Conservation (phyloP, 2,797 vertebrate genomes). For the Ctenopoma kingsleyae region DNA sequence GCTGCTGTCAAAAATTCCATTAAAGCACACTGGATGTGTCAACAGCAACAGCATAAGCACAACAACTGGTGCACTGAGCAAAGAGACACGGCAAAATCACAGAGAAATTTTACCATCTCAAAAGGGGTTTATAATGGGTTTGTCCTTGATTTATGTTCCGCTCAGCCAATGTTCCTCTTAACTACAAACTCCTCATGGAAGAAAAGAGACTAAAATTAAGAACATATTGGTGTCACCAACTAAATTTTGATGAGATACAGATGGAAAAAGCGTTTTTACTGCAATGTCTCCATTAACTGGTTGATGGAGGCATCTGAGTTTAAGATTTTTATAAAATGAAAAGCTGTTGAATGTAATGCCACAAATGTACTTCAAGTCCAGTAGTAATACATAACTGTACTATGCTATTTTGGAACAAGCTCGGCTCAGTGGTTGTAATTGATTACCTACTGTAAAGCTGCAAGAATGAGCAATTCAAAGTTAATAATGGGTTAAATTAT, state of each 20-base stretch:
- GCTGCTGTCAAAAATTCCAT: conserved; percentile 61
- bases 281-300: background rate
- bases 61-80: conserved; percentile 19
- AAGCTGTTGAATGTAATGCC: no score
- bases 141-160: conserved; percentile 38
- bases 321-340: no score
- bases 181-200: conserved; percentile 13
- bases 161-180: conserved; percentile 15
- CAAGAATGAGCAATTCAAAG: no score
- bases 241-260: background rate
- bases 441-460: no score
- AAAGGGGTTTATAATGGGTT: conserved; percentile 33
- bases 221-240: background rate
- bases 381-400: no score
- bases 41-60: conserved; percentile 38
- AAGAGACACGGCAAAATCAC: conserved; percentile 23
- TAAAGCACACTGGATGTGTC: conserved; percentile 50
- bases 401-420: no score
- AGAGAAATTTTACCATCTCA: conserved; percentile 23
- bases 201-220: background rate
- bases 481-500: no score
- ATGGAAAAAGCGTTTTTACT: no score
- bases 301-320: background rate
- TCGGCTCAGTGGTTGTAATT: no score
- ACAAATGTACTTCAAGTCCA: no score